Conservation (phyloP, 2,113 vertebrate genomes). For the Dascyllus trimaculatus region DNA sequence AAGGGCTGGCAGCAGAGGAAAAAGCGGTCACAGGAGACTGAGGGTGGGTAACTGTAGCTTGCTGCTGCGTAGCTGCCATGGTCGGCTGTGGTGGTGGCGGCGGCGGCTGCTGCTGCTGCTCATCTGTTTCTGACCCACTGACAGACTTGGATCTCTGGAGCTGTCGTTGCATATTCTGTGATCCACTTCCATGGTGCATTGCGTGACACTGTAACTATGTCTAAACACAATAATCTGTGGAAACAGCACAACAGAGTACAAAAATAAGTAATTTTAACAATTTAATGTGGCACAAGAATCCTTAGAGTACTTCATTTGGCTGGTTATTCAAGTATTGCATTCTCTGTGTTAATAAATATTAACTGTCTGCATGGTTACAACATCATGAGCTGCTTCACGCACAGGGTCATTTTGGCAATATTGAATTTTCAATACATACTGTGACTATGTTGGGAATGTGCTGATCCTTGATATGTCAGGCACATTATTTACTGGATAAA, state of each 20-base stretch:
- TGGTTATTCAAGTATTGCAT: too few relatives aligned
- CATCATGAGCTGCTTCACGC: background rate
- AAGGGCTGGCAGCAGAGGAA: constrained; percentile 89
- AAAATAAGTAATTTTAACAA: constrained; percentile 7
- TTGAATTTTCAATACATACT: background rate
- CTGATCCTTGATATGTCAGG: background rate
- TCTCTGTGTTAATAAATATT: too few relatives aligned
- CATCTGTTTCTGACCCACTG: constrained; percentile 92
- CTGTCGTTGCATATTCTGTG: constrained; percentile 93
- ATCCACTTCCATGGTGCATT: constrained; percentile 98
- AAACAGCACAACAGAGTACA: constrained; percentile 28
- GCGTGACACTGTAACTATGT: constrained; percentile 83
- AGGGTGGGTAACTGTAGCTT: constrained; percentile 85
- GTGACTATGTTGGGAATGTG: too few relatives aligned
- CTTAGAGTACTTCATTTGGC: too few relatives aligned
- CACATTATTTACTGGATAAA: too few relatives aligned
- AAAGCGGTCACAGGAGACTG: constrained; percentile 94
- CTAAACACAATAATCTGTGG: constrained; percentile 65
- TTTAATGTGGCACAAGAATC: background rate
- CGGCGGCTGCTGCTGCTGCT: constrained; percentile 86
- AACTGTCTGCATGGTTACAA: background rate
- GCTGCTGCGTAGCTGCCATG: constrained; percentile 80
- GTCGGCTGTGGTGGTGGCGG: too few relatives aligned
- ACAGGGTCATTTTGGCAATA: background rate
- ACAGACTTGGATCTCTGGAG: constrained; percentile 93